Conservation (phyloP, 2,888 invertebrate genomes). For the Ennomos erosarius region DNA sequence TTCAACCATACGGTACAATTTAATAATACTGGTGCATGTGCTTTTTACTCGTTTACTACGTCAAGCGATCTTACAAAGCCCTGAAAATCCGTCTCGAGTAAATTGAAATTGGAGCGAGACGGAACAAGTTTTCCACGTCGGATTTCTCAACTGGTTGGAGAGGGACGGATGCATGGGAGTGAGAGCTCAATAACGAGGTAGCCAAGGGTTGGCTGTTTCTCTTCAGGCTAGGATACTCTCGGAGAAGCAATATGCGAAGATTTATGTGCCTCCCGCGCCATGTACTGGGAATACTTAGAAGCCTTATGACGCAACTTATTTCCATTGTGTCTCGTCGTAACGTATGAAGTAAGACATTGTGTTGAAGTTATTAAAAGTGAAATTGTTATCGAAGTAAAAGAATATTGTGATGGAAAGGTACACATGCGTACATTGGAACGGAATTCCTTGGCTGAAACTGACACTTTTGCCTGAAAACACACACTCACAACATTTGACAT, state of each 20-base stretch:
- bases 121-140: constrained; percentile 47
- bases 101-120: constrained; percentile 84
- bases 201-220: constrained; percentile 85
- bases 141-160: constrained; percentile 50
- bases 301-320: constrained; percentile 71
- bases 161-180: constrained; percentile 68
- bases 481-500: too few species aligned
- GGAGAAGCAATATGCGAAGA: constrained; percentile 80
- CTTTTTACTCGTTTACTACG: constrained; percentile 43
- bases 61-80: constrained; percentile 73
- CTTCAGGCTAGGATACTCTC: constrained; percentile 72
- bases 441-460: too few species aligned
- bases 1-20: too few species aligned
- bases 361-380: constrained; percentile 30
- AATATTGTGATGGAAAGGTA: too few species aligned
- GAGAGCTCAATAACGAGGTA: constrained; percentile 85
- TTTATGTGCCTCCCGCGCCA: constrained; percentile 73
- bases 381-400: background rate
- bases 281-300: constrained; percentile 67
- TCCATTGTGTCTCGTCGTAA: constrained; percentile 62
- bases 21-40: constrained; percentile 1
- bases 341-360: constrained; percentile 40
- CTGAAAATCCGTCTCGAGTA: constrained; percentile 84
- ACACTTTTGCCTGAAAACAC: too few species aligned
- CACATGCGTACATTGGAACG: too few species aligned